phyloP scores from a whole-genome alignment of 2,888 invertebrate genomes.

The Cheilosia impressa region DNA sequence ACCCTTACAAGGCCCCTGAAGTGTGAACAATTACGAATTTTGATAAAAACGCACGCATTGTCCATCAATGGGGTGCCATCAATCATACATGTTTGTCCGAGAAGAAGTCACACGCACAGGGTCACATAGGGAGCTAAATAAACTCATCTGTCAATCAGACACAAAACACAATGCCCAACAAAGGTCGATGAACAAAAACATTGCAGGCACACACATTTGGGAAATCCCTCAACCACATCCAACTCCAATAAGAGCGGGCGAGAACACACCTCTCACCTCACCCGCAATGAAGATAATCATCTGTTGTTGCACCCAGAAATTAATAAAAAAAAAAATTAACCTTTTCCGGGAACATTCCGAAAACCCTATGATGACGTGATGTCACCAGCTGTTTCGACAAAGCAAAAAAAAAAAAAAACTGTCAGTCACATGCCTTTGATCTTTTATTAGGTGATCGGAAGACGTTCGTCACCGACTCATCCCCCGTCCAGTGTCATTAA shows the following conservation, averaged over 20 bases:
- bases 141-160: constrained; percentile 36
- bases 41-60: constrained; percentile 43
- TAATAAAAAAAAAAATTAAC: background rate
- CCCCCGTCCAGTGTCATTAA: constrained; percentile 30
- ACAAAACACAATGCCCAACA: constrained; percentile 25
- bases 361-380: constrained; percentile 16
- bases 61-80: constrained; percentile 40
- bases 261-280: constrained; percentile 25
- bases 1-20: constrained; percentile 37
- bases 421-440: constrained; percentile 41
- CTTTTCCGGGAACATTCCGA: constrained; percentile 31
- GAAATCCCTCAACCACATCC: constrained; percentile 35
- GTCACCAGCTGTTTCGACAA: constrained; percentile 55
- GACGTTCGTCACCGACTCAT: constrained; percentile 2
- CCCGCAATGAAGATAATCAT: constrained; percentile 44
- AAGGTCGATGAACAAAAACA: constrained; percentile 40
- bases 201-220: background rate
- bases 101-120: constrained; percentile 28
- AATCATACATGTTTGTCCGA: constrained; percentile 37
- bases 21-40: constrained; percentile 51
- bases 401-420: background rate
- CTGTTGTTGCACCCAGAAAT: constrained; percentile 36
- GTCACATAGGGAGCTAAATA: constrained; percentile 32
- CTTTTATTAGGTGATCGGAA: constrained; percentile 23
- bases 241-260: background rate